A percentile compares a stretch with the other conserved stretches of the same genome.
Evolutionary conservation across 2,797 vertebrate species (phyloP).

Genomic region (Anabacerthia variegaticeps): DNA sequence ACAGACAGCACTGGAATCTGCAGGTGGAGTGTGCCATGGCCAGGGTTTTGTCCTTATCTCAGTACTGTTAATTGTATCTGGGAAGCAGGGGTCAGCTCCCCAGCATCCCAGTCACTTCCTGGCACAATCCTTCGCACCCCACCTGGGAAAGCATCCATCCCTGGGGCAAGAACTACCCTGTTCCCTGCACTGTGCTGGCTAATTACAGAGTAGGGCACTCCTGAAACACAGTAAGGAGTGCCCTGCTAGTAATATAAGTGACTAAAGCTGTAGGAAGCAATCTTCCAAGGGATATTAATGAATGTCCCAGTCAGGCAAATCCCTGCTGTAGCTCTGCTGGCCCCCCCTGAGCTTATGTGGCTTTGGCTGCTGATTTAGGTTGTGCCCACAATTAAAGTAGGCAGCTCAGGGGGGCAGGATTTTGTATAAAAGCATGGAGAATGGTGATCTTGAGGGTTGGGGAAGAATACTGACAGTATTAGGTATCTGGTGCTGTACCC

Average conservation of each 20-base stretch:
- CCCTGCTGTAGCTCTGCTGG: neutral
- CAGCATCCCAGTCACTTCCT: neutral
- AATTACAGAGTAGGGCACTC: neutral
- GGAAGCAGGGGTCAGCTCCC: neutral
- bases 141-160: neutral
- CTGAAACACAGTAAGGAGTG: neutral
- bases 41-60: neutral
- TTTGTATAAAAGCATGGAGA: neutral
- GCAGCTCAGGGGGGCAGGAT: neutral
- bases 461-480: neutral
- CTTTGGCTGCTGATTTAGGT: neutral
- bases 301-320: neutral
- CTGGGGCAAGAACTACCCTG: neutral
- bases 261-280: neutral
- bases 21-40: neutral
- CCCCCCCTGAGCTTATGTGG: neutral
- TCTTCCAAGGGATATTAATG: neutral
- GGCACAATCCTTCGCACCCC: neutral
- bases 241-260: neutral
- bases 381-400: neutral
- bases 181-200: neutral
- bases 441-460: accelerated
- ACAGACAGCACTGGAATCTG: neutral
- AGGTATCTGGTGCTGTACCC: neutral
- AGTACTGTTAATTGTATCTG: accelerated